These are phyloP conservation scores for Delia radicum DNA, from an alignment of 1,140 invertebrate genomes.

Conservation along the genomic window DNA sequence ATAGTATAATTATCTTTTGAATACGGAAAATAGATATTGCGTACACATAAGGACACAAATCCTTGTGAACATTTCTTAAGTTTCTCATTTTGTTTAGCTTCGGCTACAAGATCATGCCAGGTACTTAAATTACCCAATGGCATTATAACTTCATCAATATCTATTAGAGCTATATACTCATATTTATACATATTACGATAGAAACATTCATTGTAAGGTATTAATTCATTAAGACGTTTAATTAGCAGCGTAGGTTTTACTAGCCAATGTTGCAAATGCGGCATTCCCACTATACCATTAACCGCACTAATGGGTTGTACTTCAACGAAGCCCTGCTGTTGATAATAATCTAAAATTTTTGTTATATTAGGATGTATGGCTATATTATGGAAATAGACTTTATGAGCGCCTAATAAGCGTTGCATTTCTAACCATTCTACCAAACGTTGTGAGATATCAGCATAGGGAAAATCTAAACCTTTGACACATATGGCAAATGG, in stretches of 20 bases:
- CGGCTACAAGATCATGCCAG: constrained; percentile 80
- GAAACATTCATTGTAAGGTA: constrained; percentile 95
- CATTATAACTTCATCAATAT: constrained; percentile 95
- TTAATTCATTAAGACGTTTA: constrained; percentile 91
- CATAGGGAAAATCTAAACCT: too few relatives aligned
- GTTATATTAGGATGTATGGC: constrained; percentile 88
- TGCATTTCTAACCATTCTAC: constrained; percentile 95
- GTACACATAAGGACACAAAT: constrained; percentile 80
- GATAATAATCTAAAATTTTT: constrained; percentile 83
- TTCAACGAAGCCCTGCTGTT: constrained; percentile 71
- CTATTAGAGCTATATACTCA: constrained; percentile 85
- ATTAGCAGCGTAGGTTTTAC: constrained; percentile 85
- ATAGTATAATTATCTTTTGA: neutral
- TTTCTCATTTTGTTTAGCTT: constrained; percentile 67
- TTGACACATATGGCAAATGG: too few relatives aligned
- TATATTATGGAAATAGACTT: constrained; percentile 90
- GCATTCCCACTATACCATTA: constrained; percentile 87
- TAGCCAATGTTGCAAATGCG: constrained; percentile 84
- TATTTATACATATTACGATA: constrained; percentile 95
- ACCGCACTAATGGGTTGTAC: constrained; percentile 86
- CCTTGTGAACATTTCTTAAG: constrained; percentile 72
- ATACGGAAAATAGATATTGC: constrained; percentile 88
- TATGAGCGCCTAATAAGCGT: constrained; percentile 82
- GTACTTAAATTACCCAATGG: constrained; percentile 70
- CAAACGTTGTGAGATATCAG: constrained; percentile 83